Percentiles rank a stretch among this genome's conserved stretches.
phyloP scores from a whole-genome alignment of 1,140 invertebrate species.

The Whitmania pigra region DNA sequence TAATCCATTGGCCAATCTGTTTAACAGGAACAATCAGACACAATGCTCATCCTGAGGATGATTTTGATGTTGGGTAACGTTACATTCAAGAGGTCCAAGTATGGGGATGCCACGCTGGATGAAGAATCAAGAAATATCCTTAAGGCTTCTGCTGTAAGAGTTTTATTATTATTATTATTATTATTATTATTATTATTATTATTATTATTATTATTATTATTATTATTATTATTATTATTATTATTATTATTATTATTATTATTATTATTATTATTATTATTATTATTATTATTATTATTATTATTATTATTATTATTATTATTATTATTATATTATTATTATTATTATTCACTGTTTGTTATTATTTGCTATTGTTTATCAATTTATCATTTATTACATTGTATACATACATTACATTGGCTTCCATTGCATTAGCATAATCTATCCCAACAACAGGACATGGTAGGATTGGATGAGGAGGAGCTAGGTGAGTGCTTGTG shows the following conservation, averaged over 20 bases:
- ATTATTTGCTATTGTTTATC: too few relatives aligned
- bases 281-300: constrained; percentile 10
- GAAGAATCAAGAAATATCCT: constrained; percentile 2
- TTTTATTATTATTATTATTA: background rate
- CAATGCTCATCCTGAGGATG: background rate
- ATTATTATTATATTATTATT: background rate
- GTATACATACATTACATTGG: background rate
- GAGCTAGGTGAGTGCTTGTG: background rate
- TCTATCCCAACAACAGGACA: background rate
- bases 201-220: constrained; percentile 2
- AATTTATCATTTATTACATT: too few relatives aligned
- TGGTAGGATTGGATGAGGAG: background rate
- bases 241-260: background rate
- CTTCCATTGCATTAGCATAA: background rate
- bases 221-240: constrained; percentile 16
- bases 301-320: constrained; percentile 12
- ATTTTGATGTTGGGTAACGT: background rate
- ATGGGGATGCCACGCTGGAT: background rate
- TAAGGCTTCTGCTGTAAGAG: background rate
- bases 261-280: background rate
- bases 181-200: constrained; percentile 6
- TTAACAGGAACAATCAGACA: background rate
- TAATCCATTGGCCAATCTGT: too few relatives aligned
- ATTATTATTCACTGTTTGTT: background rate
- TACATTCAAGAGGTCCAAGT: background rate